A percentile compares a stretch with the other conserved stretches of the same genome.
These are phyloP conservation scores for Sebastes trivittatus DNA, from an alignment of 2,797 vertebrate genomes.

Conservation along the genomic window DNA sequence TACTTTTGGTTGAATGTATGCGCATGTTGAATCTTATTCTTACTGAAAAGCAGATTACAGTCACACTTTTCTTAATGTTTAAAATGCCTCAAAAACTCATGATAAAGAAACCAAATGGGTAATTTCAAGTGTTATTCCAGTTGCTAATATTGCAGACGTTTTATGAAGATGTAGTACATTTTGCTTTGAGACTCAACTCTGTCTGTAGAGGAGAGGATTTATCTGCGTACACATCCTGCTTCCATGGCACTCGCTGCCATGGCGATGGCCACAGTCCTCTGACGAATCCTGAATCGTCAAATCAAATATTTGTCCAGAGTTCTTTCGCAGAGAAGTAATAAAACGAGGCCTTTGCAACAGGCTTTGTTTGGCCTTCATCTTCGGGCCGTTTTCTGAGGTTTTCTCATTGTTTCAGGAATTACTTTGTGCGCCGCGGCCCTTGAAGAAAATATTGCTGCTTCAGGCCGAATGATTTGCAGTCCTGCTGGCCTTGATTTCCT, in stretches of 20 bases:
- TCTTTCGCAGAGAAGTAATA: slow-evolving; percentile 48
- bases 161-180: not conserved
- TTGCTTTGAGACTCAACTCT: not conserved
- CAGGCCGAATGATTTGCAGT: slow-evolving; percentile 48
- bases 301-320: slow-evolving; percentile 63
- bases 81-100: not conserved
- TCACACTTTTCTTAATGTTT: not conserved
- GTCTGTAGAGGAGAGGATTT: not conserved
- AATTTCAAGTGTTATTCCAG: not conserved
- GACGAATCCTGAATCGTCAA: slow-evolving; percentile 39
- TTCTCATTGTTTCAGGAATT: slow-evolving; percentile 50
- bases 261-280: slow-evolving; percentile 38
- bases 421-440: slow-evolving; percentile 12
- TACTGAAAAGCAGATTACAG: not conserved
- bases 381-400: slow-evolving; percentile 32
- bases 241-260: slow-evolving; percentile 46
- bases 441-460: slow-evolving; percentile 44
- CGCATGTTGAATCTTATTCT: not conserved
- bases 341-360: slow-evolving; percentile 11
- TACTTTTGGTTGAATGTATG: not conserved
- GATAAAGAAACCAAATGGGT: not conserved
- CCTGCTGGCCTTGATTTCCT: slow-evolving; percentile 56
- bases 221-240: slow-evolving; percentile 10
- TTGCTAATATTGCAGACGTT: not conserved
- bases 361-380: slow-evolving; percentile 54